These are phyloP conservation scores for Tetragnatha montana DNA, from an alignment of 2,888 invertebrate species.

Conservation along the genomic window DNA sequence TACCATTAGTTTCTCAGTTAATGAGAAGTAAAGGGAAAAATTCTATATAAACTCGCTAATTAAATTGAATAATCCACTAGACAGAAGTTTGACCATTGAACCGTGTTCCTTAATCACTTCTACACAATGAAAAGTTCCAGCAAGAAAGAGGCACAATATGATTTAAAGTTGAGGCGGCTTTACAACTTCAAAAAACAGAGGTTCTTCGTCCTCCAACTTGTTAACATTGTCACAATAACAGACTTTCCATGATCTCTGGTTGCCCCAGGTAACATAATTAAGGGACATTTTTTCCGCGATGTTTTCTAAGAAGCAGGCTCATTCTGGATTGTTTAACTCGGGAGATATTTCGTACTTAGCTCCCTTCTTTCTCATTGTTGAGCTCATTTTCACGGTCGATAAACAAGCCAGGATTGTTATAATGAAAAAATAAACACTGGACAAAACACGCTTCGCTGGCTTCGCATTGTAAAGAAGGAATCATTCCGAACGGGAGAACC, in stretches of 20 bases:
- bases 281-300: slow-evolving; percentile 46
- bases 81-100: slow-evolving; percentile 59
- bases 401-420: slow-evolving; percentile 37
- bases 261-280: slow-evolving; percentile 68
- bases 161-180: slow-evolving; percentile 30
- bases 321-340: slow-evolving; percentile 58
- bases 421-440: slow-evolving; percentile 39
- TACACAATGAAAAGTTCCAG: slow-evolving; percentile 40
- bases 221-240: slow-evolving; percentile 51
- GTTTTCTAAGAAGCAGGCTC: slow-evolving; percentile 28
- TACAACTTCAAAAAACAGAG: slow-evolving; percentile 43
- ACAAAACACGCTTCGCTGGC: slow-evolving; percentile 29
- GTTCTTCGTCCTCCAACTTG: slow-evolving; percentile 32
- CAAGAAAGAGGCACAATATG: slow-evolving; percentile 36
- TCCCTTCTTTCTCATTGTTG: slow-evolving; percentile 30
- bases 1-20: slow-evolving; percentile 19
- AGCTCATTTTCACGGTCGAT: slow-evolving; percentile 40
- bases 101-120: slow-evolving; percentile 59
- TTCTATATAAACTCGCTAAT: slow-evolving; percentile 48
- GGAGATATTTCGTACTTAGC: slow-evolving; percentile 38
- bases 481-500: neutral
- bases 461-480: slow-evolving; percentile 26
- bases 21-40: slow-evolving; percentile 39
- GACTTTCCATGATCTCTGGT: slow-evolving; percentile 52
- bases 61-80: slow-evolving; percentile 49